Conservation (phyloP, 2,797 vertebrate species). For the Anguilla pacifica region DNA sequence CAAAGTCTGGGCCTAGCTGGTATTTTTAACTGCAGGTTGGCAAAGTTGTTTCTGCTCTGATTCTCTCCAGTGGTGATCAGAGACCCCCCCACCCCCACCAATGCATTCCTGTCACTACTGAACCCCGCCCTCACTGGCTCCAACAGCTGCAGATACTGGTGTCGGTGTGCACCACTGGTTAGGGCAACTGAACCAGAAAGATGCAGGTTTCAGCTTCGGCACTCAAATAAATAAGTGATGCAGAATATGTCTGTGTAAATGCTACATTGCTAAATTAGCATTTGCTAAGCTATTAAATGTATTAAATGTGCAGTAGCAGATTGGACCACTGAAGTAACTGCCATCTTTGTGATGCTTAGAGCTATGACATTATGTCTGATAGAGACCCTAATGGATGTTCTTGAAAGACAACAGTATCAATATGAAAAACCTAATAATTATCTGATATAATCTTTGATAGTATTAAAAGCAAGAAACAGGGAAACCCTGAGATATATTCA, state of each 20-base stretch:
- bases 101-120: neutral
- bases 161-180: neutral
- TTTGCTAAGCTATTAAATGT: neutral
- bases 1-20: neutral
- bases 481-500: too few relatives aligned
- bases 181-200: neutral
- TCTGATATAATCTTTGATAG: neutral
- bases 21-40: constrained; percentile 24
- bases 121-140: neutral
- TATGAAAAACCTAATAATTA: neutral
- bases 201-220: neutral
- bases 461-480: neutral
- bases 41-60: constrained; percentile 8
- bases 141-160: neutral
- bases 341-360: neutral
- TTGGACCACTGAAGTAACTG: neutral
- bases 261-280: constrained; percentile 1
- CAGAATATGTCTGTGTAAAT: neutral
- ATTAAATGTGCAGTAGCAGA: neutral
- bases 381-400: neutral
- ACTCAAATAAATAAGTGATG: neutral
- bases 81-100: neutral
- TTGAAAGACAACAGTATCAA: neutral
- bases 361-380: neutral
- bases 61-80: constrained; percentile 19